Evolutionary conservation across 2,797 vertebrate species (phyloP).

Genomic region (Acanthurus tractus): DNA sequence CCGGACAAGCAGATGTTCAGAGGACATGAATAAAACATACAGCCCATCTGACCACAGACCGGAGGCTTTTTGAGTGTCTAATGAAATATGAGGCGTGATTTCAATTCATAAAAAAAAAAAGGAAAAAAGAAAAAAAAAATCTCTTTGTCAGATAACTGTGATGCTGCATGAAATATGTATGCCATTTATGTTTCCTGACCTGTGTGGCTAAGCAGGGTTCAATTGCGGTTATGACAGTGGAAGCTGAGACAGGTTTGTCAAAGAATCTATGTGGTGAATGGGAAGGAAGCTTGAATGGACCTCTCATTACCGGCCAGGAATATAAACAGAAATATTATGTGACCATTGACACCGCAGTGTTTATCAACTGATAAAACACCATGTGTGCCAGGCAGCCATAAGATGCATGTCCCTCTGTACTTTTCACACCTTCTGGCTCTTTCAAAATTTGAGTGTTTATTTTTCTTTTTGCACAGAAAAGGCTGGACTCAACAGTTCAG

Average conservation of each 20-base stretch:
- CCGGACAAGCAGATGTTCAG: constrained; percentile 82
- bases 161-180: constrained; percentile 83
- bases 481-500: constrained; percentile 71
- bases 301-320: constrained; percentile 56
- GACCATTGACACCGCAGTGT: constrained; percentile 48
- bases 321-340: constrained; percentile 66
- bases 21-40: constrained; percentile 86
- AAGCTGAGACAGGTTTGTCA: constrained; percentile 73
- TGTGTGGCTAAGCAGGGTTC: constrained; percentile 67
- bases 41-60: constrained; percentile 71
- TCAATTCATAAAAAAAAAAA: constrained; percentile 64
- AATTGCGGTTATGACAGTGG: constrained; percentile 73
- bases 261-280: constrained; percentile 53
- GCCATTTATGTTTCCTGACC: constrained; percentile 72
- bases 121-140: constrained; percentile 37
- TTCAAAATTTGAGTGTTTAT: constrained; percentile 64
- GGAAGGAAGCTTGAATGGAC: constrained; percentile 60
- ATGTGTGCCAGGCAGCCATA: constrained; percentile 41
- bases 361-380: constrained; percentile 55
- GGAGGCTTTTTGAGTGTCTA: constrained; percentile 71
- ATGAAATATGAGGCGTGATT: constrained; percentile 79
- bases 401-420: constrained; percentile 38
- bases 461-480: constrained; percentile 51
- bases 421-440: constrained; percentile 70
- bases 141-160: constrained; percentile 74